Evolutionary conservation across 2,888 invertebrate species (phyloP), one percentile per base, ranked within the genome.

Genomic region (Strigamia transsilvanica): DNA sequence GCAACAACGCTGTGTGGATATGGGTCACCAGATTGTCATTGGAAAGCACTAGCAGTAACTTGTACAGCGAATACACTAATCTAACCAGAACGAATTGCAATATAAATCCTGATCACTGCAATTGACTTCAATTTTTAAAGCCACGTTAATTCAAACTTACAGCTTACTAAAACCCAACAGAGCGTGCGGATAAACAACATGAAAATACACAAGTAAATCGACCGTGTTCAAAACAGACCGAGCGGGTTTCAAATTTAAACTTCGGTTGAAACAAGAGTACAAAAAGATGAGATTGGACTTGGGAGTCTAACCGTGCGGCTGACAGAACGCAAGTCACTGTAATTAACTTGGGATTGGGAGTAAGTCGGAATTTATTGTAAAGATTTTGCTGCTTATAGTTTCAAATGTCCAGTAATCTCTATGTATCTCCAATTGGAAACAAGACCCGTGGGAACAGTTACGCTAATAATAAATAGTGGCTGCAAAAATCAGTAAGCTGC

Each of bases 71-170:
- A 73, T 32, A 73, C 13, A 23, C 73, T 73, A 73, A 73, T 32
- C 73, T 73, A 73, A 73, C 73, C 32, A 73, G 23, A 73, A 73
- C 73, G n/a, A 73, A 73, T 27, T 32, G 73, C 73, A 27, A n/a
- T 32, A 73, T 73, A 73, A 73, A 73, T 73, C 73, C 73, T 73
- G 27, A 73, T 73, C 32, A 15, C 32, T 4, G 27, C 32, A 9
- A 73, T 32, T 32, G 15, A 73, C 13, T 73, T 27, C 73, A 56
- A 56, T 56, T 56, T 56, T 18, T 56, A 56, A 56, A 56, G 56
- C 56, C n/a, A 56, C n/a, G 56, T 56, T n/a, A 56, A 56, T 56
- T 56, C 56, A 18, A 56, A 18, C 56, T 56, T 18, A 56, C 3
- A 18, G 56, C 9, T 18, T 56, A 56, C 56, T 46, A 56, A 56